These are phyloP conservation scores for Drosophila lacertosa DNA, from an alignment of 1,140 invertebrate genomes.

Conservation along the genomic window DNA sequence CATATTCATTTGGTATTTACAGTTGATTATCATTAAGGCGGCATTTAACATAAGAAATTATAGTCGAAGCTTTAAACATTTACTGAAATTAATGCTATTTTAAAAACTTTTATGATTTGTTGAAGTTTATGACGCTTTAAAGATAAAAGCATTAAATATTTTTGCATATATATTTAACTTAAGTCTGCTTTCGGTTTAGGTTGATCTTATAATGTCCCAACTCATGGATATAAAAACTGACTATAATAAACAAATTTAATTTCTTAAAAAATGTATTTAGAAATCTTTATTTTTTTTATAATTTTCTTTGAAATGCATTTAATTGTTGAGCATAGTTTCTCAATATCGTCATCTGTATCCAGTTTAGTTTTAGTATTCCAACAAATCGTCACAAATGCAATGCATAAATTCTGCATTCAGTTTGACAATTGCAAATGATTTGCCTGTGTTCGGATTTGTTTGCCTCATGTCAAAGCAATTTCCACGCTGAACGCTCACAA, in stretches of 20 bases:
- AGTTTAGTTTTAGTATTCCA: neutral
- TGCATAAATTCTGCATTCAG: constrained; percentile 4
- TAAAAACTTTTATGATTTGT: neutral
- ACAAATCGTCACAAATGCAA: constrained; percentile 8
- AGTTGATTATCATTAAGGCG: constrained; percentile 18
- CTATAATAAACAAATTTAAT: no score
- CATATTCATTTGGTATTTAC: constrained; percentile 28
- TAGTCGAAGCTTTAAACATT: neutral
- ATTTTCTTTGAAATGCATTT: no score
- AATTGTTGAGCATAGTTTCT: neutral
- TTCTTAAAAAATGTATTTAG: no score
- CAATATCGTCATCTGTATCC: neutral
- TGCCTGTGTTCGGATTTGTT: constrained; percentile 3
- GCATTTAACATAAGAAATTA: constrained; percentile 22
- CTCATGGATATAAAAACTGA: no score
- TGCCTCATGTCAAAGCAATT: constrained; percentile 31
- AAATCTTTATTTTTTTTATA: neutral
- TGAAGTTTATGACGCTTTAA: neutral
- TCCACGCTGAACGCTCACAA: constrained; percentile 36
- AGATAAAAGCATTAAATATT: neutral
- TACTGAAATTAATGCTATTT: neutral
- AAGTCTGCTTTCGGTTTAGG: no score
- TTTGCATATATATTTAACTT: no score
- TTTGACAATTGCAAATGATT: constrained; percentile 3
- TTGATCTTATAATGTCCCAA: no score